Conservation (phyloP, 2,113 vertebrate species). For the Apodemus speciosus region DNA sequence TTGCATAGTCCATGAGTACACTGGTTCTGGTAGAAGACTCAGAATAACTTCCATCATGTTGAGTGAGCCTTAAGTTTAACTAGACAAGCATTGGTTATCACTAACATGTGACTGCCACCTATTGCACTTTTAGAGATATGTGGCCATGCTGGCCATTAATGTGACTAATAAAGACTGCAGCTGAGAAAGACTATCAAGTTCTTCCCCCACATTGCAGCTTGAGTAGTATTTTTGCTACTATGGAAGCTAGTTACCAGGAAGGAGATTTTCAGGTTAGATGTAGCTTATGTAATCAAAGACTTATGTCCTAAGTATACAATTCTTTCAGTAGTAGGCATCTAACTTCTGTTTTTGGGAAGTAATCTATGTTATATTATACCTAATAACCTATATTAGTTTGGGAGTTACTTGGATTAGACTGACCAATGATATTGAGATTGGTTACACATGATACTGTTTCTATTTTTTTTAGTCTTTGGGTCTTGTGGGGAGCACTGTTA, state of each 20-base stretch:
- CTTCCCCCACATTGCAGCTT: neutral
- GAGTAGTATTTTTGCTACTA: neutral
- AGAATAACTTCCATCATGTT: neutral
- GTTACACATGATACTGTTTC: no score
- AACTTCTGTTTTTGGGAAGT: neutral
- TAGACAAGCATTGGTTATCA: neutral
- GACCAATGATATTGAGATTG: neutral
- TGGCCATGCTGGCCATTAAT: neutral
- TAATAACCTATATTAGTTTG: neutral
- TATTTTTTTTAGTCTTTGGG: no score
- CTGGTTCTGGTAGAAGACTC: neutral
- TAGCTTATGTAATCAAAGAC: neutral
- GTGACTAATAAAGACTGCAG: neutral
- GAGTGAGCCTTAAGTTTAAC: neutral
- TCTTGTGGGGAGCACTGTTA: no score
- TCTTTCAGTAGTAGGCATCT: neutral
- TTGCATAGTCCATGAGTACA: neutral
- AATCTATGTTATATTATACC: no score
- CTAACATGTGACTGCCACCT: neutral
- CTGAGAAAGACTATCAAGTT: neutral
- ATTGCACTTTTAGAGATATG: neutral
- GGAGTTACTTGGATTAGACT: neutral
- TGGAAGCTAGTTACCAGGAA: neutral
- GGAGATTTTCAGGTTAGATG: neutral
- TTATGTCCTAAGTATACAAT: neutral